Evolutionary conservation across 1,140 invertebrate species (phyloP), one percentile per base, ranked within the genome.

Genomic region (Apis dorsata): DNA sequence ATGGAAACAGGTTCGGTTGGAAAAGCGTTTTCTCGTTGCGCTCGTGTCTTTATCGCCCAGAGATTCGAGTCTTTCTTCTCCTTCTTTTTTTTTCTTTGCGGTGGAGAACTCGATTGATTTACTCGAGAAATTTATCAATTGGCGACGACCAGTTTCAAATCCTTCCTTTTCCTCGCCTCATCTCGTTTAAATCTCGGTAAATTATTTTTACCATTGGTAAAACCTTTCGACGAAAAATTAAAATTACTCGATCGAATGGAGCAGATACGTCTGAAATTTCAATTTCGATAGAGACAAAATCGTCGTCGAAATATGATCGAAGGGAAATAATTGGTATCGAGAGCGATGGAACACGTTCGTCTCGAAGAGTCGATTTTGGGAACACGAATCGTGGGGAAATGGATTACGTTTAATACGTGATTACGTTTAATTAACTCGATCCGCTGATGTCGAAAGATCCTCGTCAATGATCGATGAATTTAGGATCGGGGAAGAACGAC

Each of bases 371-470:
- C 81, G 84, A 85, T 89, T 87, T 85, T 87, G 79, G 63, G 70
- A 71, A 79, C 51, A 73, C 34, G 75, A 62, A 74, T 73, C 72
- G 62, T 59, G 65, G 21, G 76, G 71, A 79, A 85, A 84, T 68
- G 65, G 84, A 81, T 79, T 51, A 24, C 24, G 24, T 24, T 24
- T 24, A 24, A 24, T 24, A 24, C n/a, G 79, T 69, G 85, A 85
- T 87, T 83, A 84, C 81, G 84, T 89, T 87, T 81, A 88, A 89
- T 89, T 87, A 86, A 88, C 68, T 75, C n/a, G 60, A 72, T 81
- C 51, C 34, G 57, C 21, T 63, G 70, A 75, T 72, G 70, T 70
- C 78, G 73, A 84, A 8, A 49, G 79, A 84, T 79, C 72, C 60
- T 55, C 17, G 21, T 53, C 19, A 8, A 8, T 74, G 63, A 51